Percentiles rank a stretch among this genome's conserved stretches.
These are phyloP conservation scores for Masnerella sp. DNA, from an alignment of 2,888 invertebrate genomes.

Conservation along the genomic window DNA sequence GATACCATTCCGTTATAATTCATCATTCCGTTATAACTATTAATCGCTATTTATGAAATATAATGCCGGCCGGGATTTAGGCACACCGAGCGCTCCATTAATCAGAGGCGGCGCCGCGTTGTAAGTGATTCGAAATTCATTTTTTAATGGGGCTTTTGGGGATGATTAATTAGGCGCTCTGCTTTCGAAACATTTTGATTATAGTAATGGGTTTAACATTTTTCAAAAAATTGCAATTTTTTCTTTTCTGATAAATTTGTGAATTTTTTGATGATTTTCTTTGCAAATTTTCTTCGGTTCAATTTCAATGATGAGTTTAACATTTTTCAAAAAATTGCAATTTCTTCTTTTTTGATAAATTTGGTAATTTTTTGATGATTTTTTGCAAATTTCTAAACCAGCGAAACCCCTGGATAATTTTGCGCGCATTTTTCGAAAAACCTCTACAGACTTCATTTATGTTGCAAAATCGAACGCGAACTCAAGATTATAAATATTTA, in stretches of 20 bases:
- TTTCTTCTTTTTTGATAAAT: not conserved
- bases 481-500: too few relatives aligned
- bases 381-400: not conserved
- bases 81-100: constrained; percentile 52
- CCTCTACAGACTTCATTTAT: too few relatives aligned
- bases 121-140: constrained; percentile 50
- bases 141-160: constrained; percentile 44
- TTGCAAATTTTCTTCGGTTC: too few relatives aligned
- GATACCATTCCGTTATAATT: constrained; percentile 54
- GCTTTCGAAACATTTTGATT: constrained; percentile 8
- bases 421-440: too few relatives aligned
- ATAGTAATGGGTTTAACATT: constrained; percentile 1
- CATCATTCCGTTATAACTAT: constrained; percentile 53
- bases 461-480: too few relatives aligned
- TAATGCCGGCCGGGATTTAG: constrained; percentile 46
- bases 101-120: constrained; percentile 35
- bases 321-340: not conserved
- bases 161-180: constrained; percentile 39
- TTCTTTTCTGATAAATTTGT: too few relatives aligned
- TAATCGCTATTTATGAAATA: constrained; percentile 58
- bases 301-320: not conserved
- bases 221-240: not conserved
- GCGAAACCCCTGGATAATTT: too few relatives aligned
- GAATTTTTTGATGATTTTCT: too few relatives aligned
- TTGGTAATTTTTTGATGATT: too few relatives aligned